Conservation (phyloP, 2,113 vertebrate species). For the Pleuronectes platessa region DNA sequence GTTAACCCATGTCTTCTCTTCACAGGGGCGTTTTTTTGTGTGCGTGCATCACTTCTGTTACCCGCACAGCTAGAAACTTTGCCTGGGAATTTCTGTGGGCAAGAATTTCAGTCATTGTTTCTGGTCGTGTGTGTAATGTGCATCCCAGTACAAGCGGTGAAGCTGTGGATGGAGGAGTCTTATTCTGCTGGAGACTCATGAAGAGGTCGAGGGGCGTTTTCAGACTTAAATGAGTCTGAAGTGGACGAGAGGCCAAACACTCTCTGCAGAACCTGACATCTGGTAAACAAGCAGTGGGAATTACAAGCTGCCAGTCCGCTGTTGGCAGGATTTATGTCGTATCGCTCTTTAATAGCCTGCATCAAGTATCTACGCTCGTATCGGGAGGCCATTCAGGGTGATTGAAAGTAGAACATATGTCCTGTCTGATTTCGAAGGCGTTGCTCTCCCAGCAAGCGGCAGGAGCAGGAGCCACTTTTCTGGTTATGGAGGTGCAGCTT, state of each 20-base stretch:
- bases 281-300: background rate
- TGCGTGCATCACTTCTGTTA: constrained; percentile 43
- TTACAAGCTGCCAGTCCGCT: background rate
- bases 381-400: background rate
- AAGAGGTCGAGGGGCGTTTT: background rate
- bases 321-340: background rate
- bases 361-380: background rate
- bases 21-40: background rate
- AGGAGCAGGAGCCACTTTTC: background rate
- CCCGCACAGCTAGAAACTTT: constrained; percentile 83
- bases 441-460: background rate
- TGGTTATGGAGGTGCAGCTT: constrained; percentile 14
- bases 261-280: background rate
- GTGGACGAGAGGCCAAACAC: background rate
- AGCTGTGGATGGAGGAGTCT: background rate
- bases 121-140: constrained; percentile 83
- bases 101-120: constrained; percentile 88
- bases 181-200: background rate
- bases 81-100: constrained; percentile 79
- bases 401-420: too few species aligned
- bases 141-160: constrained; percentile 8
- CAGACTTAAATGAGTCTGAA: background rate
- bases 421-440: background rate
- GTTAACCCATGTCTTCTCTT: constrained; percentile 5
- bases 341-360: background rate